Evolutionary conservation across 2,113 vertebrate genomes (phyloP), one percentile per base, ranked within the genome.

Genomic region (Sinocyclocheilus rhinocerous): DNA sequence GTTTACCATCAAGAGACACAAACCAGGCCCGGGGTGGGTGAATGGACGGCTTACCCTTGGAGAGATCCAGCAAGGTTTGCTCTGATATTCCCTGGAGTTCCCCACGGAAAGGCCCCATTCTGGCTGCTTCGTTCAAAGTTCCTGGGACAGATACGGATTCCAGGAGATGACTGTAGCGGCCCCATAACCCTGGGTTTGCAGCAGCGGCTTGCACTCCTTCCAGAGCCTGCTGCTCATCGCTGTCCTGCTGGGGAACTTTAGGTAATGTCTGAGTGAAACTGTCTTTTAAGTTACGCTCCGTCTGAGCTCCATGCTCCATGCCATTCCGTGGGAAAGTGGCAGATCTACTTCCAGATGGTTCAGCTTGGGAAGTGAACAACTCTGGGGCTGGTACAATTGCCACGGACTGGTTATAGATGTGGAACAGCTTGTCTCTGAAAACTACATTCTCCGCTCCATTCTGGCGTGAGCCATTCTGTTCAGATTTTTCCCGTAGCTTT

Each of bases 21-120:
- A 99, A 99, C 98, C 98, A 99, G 0, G 98, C 97, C 82, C 98
- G 88, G 39, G 94, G 93, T 29, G 97, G 98, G 65, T 96, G 96
- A 0, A 96, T 95, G 2, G 93, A 96, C 12, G 96, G 95, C 89
- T 97, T 98, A 29, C 95, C 96, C 67, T 97, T 96, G 3, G 95
- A 96, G 87, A 99, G 95, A 87, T 98, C 97, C 73, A 98, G 85
- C 55, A 99, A 85, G 0, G 97, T 97, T 90, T 97, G 97, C 85
- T 99, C 97, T 4, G 98, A 98, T 89, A 98, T 96, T 20, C 97
- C 97, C 90, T 99, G 98, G 42, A 98, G 96, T 89, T 98, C 97
- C 0, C 96, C 92, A 4, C 95, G 94, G 89, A 99, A 97, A 0
- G 95, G 95, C 84, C 95, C 93, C 96, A 97, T 97, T 0, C 96